These are phyloP conservation scores for Pollenia griseotomentosa DNA, from an alignment of 2,888 invertebrate genomes.

Conservation along the genomic window DNA sequence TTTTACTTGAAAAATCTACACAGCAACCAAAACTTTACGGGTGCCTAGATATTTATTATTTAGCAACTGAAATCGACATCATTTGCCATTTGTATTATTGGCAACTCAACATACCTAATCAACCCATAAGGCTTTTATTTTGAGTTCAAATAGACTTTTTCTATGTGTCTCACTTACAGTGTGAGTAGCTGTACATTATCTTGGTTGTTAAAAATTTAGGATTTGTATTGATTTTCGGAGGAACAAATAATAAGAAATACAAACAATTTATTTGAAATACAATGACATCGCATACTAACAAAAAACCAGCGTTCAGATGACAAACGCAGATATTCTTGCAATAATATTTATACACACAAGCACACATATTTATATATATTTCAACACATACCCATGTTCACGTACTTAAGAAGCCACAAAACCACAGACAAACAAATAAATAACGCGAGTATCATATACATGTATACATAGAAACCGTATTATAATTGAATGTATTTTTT, in stretches of 20 bases:
- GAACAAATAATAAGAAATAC: conserved; percentile 37
- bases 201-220: neutral
- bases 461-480: neutral
- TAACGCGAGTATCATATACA: conserved; percentile 16
- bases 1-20: no score
- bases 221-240: conserved; percentile 35
- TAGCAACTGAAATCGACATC: no score
- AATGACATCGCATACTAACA: conserved; percentile 35
- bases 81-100: neutral
- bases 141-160: neutral
- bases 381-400: neutral
- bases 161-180: neutral
- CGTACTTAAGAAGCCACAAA: conserved; percentile 59
- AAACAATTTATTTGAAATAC: conserved; percentile 32
- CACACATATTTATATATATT: neutral
- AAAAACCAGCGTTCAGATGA: conserved; percentile 12
- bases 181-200: neutral
- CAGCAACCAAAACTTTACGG: no score
- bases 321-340: conserved; percentile 12
- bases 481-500: conserved; percentile 12
- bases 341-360: neutral
- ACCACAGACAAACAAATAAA: conserved; percentile 59
- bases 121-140: no score
- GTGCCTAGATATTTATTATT: no score
- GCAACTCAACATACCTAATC: no score